Evolutionary conservation across 2,888 invertebrate species (phyloP), one percentile per base, ranked within the genome.

Genomic region (Chloroclystis v-ata): DNA sequence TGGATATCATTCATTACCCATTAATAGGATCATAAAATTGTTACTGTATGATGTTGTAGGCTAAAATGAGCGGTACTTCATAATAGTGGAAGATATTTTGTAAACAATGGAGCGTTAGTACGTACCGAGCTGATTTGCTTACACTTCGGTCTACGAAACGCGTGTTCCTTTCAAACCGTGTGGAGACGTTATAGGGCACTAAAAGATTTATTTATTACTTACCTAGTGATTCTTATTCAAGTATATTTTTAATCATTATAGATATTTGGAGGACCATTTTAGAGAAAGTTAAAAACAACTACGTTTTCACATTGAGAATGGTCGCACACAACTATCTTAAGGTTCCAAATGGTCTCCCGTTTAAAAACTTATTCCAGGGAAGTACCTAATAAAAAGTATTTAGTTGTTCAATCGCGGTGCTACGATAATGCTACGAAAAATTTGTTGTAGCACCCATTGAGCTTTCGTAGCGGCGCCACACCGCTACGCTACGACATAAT

Each of bases 101-200:
- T 71, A 75, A 75, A 75, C 69, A 70, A 57, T 53, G 53, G 48
- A 44, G 59, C 54, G 58, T 35, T 2, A 24, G 20, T 35, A 35
- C 20, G 10, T 61, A 65, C 60, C 66, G 60, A 63, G 69, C 61
- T 65, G 67, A 72, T 69, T 73, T 49, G 73, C 61, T 70, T 72
- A 71, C 64, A 61, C 58, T 57, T 57, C 61, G 62, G 54, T 65
- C 68, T 61, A 69, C 66, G 57, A 24, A 28, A 38, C 47, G 47
- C 65, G 53, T 57, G 57, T 37, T 52, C 49, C 58, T 57, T 62
- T 61, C 60, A 13, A 26, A 58, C 61, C 20, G 30, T 42, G 26
- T 41, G 14, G 37, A 41, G 26, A 6, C 5, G 49, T 20, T 20
- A 20, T 20, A 20, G 5, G 5, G 20, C 5, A 20, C 3, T 2